These are phyloP conservation scores for Onchidella celtica DNA, from an alignment of 2,888 invertebrate genomes.

Conservation along the genomic window DNA sequence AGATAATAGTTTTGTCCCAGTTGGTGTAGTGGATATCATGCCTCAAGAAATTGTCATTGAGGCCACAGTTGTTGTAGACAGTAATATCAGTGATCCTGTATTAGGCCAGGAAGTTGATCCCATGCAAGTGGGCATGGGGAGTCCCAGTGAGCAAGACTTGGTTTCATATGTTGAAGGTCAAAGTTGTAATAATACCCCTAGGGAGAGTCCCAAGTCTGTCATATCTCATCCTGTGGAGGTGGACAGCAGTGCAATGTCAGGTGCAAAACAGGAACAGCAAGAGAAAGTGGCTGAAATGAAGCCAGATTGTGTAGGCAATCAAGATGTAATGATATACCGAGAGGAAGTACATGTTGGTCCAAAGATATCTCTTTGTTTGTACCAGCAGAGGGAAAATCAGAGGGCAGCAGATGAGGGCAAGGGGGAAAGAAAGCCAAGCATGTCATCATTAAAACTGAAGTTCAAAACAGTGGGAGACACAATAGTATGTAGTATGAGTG, in stretches of 20 bases:
- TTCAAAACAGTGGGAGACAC: slow-evolving; percentile 14
- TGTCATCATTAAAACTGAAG: slow-evolving; percentile 22
- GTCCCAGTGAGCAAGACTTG: not conserved
- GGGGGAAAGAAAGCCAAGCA: not conserved
- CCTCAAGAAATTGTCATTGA: not conserved
- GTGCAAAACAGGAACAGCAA: not conserved
- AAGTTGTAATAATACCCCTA: not conserved
- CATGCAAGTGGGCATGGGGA: not conserved
- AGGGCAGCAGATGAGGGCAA: no score
- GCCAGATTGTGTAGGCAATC: no score
- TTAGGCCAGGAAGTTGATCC: not conserved
- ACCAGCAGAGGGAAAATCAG: no score
- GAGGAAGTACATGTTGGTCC: not conserved
- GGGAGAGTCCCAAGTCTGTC: no score
- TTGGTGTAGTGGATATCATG: not conserved
- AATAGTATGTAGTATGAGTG: slow-evolving; percentile 16
- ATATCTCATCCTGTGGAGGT: not conserved
- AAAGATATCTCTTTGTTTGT: no score
- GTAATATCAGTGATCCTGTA: not conserved
- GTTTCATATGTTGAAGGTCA: not conserved
- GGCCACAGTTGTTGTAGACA: not conserved
- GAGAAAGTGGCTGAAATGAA: not conserved
- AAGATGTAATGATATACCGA: no score
- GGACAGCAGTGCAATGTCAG: not conserved
- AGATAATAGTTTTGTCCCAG: slow-evolving; percentile 26